phyloP scores from a whole-genome alignment of 1,140 invertebrate species.

The Papilio polytes region DNA sequence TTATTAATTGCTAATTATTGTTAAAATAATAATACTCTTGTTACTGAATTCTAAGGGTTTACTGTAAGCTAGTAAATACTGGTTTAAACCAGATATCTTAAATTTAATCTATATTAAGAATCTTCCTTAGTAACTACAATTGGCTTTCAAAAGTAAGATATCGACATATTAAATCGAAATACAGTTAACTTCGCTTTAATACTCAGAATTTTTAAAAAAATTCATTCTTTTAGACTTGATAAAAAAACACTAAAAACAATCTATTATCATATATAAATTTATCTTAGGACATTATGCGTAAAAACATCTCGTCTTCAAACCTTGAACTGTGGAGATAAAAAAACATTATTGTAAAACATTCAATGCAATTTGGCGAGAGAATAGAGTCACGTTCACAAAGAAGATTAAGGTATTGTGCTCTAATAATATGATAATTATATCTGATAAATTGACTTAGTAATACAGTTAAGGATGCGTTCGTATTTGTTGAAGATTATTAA shows the following conservation, averaged over 20 bases:
- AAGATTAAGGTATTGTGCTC: constrained; percentile 8
- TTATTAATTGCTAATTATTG: not conserved
- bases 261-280: not conserved
- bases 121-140: no score
- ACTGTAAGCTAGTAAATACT: not conserved
- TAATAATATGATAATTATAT: not conserved
- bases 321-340: constrained; percentile 25
- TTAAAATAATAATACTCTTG: not conserved
- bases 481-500: no score
- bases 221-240: not conserved
- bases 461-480: not conserved
- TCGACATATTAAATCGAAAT: no score
- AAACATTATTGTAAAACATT: not conserved
- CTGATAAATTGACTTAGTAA: not conserved
- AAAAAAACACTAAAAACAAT: not conserved
- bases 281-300: not conserved
- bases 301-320: constrained; percentile 11
- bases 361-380: constrained; percentile 20
- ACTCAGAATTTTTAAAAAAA: no score
- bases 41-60: no score
- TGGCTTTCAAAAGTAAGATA: no score
- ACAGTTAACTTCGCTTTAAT: no score
- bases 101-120: no score
- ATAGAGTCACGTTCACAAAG: constrained; percentile 16
- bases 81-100: not conserved